These are phyloP conservation scores for Alviniconcha strummeri DNA, from an alignment of 2,888 invertebrate genomes.

Conservation along the genomic window DNA sequence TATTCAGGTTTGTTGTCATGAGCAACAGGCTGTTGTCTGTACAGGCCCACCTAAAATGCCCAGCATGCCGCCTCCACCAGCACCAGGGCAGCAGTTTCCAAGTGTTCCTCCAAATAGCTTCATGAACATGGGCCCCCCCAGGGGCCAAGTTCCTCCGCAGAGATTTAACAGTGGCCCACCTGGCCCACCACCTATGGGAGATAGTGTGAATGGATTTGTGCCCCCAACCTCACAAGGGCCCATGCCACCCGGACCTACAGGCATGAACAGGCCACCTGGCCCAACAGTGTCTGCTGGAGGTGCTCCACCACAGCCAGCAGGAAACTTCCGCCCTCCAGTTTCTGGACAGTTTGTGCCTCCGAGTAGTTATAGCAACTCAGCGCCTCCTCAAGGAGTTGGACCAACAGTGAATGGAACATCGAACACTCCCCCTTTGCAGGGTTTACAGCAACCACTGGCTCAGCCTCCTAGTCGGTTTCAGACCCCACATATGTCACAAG, in stretches of 20 bases:
- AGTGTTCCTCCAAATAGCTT: conserved; percentile 28
- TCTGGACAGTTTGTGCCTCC: conserved; percentile 29
- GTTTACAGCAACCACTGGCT: background rate
- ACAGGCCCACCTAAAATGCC: conserved; percentile 27
- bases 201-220: conserved; percentile 34
- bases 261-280: conserved; percentile 27
- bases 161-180: conserved; percentile 16
- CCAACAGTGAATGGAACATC: conserved; percentile 21
- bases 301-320: conserved; percentile 11
- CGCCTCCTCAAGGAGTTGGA: background rate
- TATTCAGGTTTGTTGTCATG: background rate
- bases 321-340: conserved; percentile 20
- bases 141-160: conserved; percentile 14
- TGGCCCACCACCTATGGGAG: conserved; percentile 17
- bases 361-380: background rate
- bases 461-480: conserved; percentile 13
- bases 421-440: conserved; percentile 17
- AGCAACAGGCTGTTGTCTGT: background rate
- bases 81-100: conserved; percentile 26
- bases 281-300: conserved; percentile 4
- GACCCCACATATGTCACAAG: conserved; percentile 22
- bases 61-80: conserved; percentile 16
- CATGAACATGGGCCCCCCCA: conserved; percentile 25
- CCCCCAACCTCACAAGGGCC: conserved; percentile 24
- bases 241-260: conserved; percentile 9